Evolutionary conservation across 2,888 invertebrate species (phyloP), one percentile per base, ranked within the genome.

Genomic region (Agriopis aurantiaria): DNA sequence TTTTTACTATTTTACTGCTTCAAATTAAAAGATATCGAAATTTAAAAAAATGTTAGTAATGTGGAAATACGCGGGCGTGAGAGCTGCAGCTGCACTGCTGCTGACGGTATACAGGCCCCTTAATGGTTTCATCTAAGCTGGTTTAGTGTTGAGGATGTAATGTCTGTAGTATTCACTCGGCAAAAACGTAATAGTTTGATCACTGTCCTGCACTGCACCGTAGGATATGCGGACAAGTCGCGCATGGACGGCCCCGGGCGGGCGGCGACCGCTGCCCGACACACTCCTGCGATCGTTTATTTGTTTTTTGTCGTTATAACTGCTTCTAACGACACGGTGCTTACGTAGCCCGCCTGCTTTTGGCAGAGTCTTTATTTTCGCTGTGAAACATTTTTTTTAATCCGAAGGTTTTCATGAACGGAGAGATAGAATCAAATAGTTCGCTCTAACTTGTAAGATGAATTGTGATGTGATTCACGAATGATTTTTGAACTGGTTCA

Each of bases 241-340:
- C 40, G 55, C 65, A 56, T 52, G 59, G 68, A 11, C 62, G 4
- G 33, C 33, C 33, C 33, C 33, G 33, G 33, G 33, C 33, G 46
- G 64, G 43, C 51, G 49, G n/a, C 40, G 57, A 66, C 66, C 70
- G 65, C 66, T 70, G 70, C 70, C 70, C 55, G 65, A 61, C 70
- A 66, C 70, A 70, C 62, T 60, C 65, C 61, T 52, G 46, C 40
- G 60, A 57, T 70, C 70, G 65, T 70, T 70, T 70, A 66, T 70
- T 61, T 58, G 53, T 62, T 70, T 70, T 70, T 70, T 70, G 70
- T 49, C 53, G 53, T 52, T 65, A 60, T 55, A 49, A 12, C 46
- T 8, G 60, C 45, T 33, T 55, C 52, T 60, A 43, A 66, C 59
- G 45, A 43, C 43, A 33, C 51, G 53, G 10, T 51, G 53, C 53